Conservation (phyloP, 1,140 invertebrate species). For the Drosophila prosaltans region DNA sequence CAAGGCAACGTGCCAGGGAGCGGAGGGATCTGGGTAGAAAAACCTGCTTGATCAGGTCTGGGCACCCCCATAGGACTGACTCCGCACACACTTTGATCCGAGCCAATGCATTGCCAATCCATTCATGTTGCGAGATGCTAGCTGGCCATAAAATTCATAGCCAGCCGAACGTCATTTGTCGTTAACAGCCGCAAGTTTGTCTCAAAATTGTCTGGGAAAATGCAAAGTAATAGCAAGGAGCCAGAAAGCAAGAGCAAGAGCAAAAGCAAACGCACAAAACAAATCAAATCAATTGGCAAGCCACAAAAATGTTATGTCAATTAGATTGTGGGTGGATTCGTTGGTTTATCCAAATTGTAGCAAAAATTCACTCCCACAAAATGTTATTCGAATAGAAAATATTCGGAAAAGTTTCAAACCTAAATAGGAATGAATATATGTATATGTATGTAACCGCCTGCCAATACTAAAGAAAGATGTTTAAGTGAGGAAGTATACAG, state of each 20-base stretch:
- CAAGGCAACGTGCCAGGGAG: background rate
- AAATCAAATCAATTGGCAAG: constrained; percentile 44
- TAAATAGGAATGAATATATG: too few species aligned
- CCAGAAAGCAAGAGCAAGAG: background rate
- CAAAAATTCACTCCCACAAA: too few species aligned
- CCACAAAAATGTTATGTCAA: constrained; percentile 30
- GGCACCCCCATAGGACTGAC: constrained; percentile 67
- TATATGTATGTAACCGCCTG: too few species aligned
- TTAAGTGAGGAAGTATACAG: too few species aligned
- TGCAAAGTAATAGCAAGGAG: background rate
- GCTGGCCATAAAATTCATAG: constrained; percentile 71
- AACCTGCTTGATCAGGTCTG: constrained; percentile 65
- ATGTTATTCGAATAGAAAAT: too few species aligned
- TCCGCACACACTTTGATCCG: background rate
- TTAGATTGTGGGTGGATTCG: constrained; percentile 7
- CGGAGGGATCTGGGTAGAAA: constrained; percentile 13
- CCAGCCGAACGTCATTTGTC: constrained; percentile 74
- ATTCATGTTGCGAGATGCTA: constrained; percentile 54
- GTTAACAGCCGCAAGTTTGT: constrained; percentile 68
- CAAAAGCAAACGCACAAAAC: background rate
- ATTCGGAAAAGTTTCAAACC: too few species aligned
- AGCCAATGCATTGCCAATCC: constrained; percentile 28
- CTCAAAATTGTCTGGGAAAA: constrained; percentile 39
- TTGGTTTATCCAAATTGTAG: too few species aligned
- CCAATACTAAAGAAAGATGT: too few species aligned